Evolutionary conservation across 2,113 vertebrate genomes (phyloP).

Genomic region (Mionectes macconnelli): DNA sequence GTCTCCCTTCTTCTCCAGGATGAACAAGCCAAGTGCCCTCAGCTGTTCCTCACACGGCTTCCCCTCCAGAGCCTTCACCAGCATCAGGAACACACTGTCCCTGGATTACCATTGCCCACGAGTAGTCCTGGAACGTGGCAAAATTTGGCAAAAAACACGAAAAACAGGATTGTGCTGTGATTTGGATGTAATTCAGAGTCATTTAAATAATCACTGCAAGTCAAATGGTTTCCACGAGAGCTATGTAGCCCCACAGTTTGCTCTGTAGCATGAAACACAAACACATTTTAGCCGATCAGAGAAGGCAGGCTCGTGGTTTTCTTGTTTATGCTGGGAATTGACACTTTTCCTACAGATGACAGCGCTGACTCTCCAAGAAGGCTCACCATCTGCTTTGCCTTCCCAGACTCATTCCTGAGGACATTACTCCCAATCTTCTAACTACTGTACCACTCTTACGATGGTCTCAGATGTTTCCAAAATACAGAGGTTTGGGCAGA

Average conservation of each 20-base stretch:
- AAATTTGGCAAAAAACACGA: neutral
- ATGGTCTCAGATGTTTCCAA: neutral
- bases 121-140: fast-evolving
- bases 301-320: neutral
- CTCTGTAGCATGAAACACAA: neutral
- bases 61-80: neutral
- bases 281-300: neutral
- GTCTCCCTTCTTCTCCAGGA: neutral
- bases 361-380: neutral
- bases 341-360: neutral
- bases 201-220: neutral
- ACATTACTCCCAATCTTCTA: neutral
- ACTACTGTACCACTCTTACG: neutral
- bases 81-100: fast-evolving
- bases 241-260: neutral
- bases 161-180: fast-evolving
- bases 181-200: neutral
- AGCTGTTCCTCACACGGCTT: fast-evolving
- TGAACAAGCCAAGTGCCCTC: neutral
- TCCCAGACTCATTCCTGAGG: neutral
- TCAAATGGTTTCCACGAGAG: neutral
- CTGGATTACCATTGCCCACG: neutral
- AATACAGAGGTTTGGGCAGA: neutral
- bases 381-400: neutral
- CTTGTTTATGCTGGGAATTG: neutral